Conservation (phyloP, 2,888 invertebrate genomes). For the Fragum sueziense region DNA sequence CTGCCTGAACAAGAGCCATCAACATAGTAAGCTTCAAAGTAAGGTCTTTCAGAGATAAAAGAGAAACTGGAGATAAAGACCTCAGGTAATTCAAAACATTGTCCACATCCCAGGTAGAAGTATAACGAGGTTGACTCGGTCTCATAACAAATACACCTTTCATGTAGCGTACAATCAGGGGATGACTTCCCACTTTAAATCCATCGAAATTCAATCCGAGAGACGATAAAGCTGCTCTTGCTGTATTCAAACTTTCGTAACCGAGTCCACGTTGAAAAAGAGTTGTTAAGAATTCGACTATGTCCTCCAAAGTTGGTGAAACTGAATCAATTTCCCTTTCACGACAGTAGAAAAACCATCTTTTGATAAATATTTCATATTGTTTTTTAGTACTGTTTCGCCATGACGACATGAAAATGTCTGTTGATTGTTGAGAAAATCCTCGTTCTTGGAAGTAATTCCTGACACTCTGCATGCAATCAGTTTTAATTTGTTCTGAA, state of each 20-base stretch:
- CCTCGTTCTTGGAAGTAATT: constrained; percentile 17
- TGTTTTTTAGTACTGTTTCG: constrained; percentile 19
- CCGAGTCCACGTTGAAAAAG: constrained; percentile 26
- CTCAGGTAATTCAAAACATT: constrained; percentile 20
- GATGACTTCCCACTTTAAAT: constrained; percentile 28
- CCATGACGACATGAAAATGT: constrained; percentile 48
- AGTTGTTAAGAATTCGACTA: constrained; percentile 21
- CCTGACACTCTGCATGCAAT: constrained; percentile 38
- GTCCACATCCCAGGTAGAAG: constrained; percentile 28
- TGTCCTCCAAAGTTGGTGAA: constrained; percentile 30
- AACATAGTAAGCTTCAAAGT: constrained; percentile 49
- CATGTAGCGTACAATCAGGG: constrained; percentile 38
- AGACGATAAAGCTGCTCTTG: constrained; percentile 25
- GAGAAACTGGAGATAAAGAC: constrained; percentile 14
- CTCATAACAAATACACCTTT: constrained; percentile 43
- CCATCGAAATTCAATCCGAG: constrained; percentile 29
- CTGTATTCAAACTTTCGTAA: constrained; percentile 36
- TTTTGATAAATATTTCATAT: constrained; percentile 15
- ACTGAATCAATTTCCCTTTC: constrained; percentile 25
- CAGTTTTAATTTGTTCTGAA: constrained; percentile 24
- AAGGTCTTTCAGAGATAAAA: constrained; percentile 26
- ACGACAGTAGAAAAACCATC: constrained; percentile 39
- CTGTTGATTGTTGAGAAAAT: constrained; percentile 16
- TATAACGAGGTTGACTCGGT: constrained; percentile 29
- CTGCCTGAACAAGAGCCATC: constrained; percentile 41